Base-by-base conservation (phyloP, 64 coral and sea anemone species). In the Dendrophyllia cribrosa region DNA sequence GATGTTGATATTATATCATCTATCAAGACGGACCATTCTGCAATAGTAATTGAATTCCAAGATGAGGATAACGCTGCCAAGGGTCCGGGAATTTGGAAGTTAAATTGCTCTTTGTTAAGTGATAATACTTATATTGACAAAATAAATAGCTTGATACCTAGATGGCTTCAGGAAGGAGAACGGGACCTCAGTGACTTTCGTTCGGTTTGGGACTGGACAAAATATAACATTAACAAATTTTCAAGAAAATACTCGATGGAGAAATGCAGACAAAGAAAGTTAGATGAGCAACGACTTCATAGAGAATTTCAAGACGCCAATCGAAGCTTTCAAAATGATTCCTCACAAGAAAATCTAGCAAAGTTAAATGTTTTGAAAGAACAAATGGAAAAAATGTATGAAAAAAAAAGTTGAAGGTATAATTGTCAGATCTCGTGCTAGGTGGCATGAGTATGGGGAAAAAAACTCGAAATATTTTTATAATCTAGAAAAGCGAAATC, bases 61-160 rank as follows among this genome's bases (percentile, higher is more conserved):
- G 51, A 82, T 52, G 44, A 59, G n/a, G 78, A 61, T 61, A 49
- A 82, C 11, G 21, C 14, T 13, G 77, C 12, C 53, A 91, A 91
- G 74, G 79, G 84, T 46, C 63, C 63, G 44, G 79, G 60, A 0
- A 52, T 87, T 86, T 86, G 82, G 90, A 92, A 92, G 86, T n/a
- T 92, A 55, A 92, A 87, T n/a, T 85, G 74, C 19, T 91, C 70
- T 14, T 14, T 91, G 13, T 52, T 84, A 7, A 83, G 24, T 16
- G 86, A 93, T 51, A 60, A 93, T 43, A 9, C 26, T 26, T 88
- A 81, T 59, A 59, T 93, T 45, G 75, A 88, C 56, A 58, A 79
- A 56, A 88, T 93, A 49, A 87, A 79, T 59, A 43, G 3, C 9
- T 15, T 79, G 44, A 61, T 93, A 1, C 25, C 56, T 17, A 79